These are phyloP conservation scores for Papilio xuthus DNA, from an alignment of 1,140 invertebrate genomes.

Conservation along the genomic window DNA sequence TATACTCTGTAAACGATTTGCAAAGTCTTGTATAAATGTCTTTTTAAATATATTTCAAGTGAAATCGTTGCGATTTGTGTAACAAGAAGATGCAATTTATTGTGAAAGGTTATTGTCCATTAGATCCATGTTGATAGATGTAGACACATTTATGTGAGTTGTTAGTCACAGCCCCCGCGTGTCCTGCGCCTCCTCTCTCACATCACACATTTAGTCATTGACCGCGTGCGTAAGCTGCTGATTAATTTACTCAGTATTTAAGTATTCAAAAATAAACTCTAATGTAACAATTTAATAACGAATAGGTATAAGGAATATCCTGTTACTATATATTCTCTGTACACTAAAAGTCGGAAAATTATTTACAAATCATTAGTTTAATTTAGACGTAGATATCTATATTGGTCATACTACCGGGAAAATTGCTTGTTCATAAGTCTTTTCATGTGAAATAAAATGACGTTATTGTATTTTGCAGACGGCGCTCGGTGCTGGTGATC, in stretches of 20 bases:
- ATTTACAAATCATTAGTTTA: too few species aligned
- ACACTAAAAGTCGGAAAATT: too few species aligned
- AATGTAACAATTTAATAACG: neutral
- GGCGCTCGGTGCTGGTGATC: conserved; percentile 89
- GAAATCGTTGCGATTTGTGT: neutral
- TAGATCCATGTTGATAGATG: conserved; percentile 25
- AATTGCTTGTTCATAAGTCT: too few species aligned
- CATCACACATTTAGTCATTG: conserved; percentile 18
- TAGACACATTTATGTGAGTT: neutral
- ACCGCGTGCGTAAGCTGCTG: conserved; percentile 9
- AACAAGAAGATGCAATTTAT: conserved; percentile 28
- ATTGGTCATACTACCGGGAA: too few species aligned
- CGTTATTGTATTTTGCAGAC: conserved; percentile 75
- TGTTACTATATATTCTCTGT: too few species aligned
- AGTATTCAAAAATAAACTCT: conserved; percentile 1
- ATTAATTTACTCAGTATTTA: conserved; percentile 29
- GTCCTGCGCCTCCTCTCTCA: conserved; percentile 8
- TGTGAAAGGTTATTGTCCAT: conserved; percentile 34
- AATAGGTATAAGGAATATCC: too few species aligned
- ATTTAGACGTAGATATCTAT: too few species aligned
- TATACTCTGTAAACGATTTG: neutral
- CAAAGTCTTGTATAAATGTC: neutral
- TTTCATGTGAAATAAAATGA: neutral
- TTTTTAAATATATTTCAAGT: neutral
- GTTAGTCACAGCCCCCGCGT: conserved; percentile 15